These are phyloP conservation scores for Hymenopus coronatus DNA, from an alignment of 2,888 invertebrate species.

Conservation along the genomic window DNA sequence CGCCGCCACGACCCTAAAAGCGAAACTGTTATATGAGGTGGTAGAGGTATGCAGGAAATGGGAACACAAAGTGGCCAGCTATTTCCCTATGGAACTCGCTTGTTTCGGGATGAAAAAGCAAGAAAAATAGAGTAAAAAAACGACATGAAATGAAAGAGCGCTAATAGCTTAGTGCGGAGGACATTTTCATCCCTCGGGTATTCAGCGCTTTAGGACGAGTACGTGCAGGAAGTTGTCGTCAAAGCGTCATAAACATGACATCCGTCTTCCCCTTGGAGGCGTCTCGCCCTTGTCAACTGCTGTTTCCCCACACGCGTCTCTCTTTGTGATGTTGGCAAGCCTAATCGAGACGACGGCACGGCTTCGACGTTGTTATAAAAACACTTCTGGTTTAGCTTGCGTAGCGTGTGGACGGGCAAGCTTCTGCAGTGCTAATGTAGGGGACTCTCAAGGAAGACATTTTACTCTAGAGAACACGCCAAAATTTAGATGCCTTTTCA, in stretches of 20 bases:
- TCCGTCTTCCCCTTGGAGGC: neutral
- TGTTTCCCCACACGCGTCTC: neutral
- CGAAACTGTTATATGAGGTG: neutral
- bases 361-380: neutral
- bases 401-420: too few species aligned
- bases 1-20: neutral
- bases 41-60: neutral
- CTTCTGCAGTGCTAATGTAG: neutral
- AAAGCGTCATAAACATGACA: neutral
- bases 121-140: neutral
- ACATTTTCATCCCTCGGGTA: neutral
- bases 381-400: neutral
- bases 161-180: neutral
- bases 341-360: neutral
- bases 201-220: neutral
- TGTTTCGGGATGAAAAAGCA: neutral
- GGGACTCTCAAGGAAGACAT: neutral
- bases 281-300: neutral
- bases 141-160: neutral
- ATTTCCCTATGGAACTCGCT: neutral
- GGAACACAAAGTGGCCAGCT: neutral
- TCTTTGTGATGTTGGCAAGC: neutral
- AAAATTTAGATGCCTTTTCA: too few species aligned
- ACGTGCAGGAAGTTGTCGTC: neutral
- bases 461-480: neutral